phyloP scores from a whole-genome alignment of 2,113 vertebrate genomes.

The Dicaeum eximium region DNA sequence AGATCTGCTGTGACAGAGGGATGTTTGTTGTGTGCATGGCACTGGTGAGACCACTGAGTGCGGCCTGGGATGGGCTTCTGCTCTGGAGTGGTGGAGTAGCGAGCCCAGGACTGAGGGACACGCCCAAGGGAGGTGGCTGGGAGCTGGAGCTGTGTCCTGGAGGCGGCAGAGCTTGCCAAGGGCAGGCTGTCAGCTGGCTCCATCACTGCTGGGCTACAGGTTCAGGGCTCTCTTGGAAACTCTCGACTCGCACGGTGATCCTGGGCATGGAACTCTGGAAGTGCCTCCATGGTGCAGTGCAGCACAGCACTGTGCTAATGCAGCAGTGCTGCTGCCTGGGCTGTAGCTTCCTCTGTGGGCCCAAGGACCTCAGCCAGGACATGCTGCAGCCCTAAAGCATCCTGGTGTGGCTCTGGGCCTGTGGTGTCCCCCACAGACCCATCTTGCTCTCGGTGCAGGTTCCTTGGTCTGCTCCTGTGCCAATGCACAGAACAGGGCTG shows the following conservation, averaged over 20 bases:
- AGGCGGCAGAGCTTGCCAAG: neutral
- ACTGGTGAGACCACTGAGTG: neutral
- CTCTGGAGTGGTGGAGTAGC: neutral
- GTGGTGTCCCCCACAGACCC: neutral
- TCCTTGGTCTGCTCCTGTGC: neutral
- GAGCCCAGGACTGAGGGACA: neutral
- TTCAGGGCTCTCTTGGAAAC: neutral
- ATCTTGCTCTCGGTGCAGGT: neutral
- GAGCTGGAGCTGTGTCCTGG: neutral
- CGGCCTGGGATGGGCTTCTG: neutral
- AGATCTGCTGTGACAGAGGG: neutral
- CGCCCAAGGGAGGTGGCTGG: neutral
- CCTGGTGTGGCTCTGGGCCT: neutral
- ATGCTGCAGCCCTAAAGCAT: neutral
- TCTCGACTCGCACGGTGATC: accelerated
- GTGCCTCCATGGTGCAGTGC: conserved; percentile 7
- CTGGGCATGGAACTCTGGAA: neutral
- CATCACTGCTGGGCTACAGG: neutral
- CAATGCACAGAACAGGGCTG: neutral
- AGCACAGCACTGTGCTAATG: neutral
- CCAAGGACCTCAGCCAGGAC: neutral
- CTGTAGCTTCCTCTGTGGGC: neutral
- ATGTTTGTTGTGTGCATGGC: accelerated
- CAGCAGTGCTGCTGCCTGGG: neutral
- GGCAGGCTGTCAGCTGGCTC: neutral